phyloP scores from a whole-genome alignment of 1,140 invertebrate genomes.

The Achatina immaculata region DNA sequence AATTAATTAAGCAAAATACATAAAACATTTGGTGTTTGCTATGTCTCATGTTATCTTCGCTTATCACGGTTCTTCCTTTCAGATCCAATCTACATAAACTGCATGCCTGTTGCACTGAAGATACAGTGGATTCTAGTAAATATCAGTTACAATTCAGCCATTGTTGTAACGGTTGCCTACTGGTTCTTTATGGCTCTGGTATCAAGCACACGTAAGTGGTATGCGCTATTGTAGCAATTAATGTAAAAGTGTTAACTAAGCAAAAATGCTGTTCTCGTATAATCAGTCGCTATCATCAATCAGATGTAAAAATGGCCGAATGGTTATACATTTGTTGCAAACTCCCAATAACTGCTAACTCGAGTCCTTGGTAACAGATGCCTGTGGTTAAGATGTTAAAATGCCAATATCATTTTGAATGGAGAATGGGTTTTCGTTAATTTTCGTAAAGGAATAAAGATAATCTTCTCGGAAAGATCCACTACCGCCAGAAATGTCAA shows the following conservation, averaged over 20 bases:
- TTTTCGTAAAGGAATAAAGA: no score
- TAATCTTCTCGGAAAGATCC: no score
- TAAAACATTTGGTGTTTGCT: no score
- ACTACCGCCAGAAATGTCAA: no score
- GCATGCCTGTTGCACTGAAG: conserved; percentile 58
- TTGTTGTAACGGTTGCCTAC: conserved; percentile 65
- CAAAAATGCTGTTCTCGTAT: not conserved
- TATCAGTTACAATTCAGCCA: conserved; percentile 59
- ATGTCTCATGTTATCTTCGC: no score
- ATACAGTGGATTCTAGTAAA: conserved; percentile 64
- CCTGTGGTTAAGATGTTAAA: no score
- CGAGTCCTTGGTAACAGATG: no score
- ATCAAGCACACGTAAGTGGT: conserved; percentile 59
- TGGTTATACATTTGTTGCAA: not conserved
- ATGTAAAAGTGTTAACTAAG: no score
- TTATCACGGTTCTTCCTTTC: conserved; percentile 42
- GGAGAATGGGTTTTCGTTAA: no score
- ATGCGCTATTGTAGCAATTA: not conserved
- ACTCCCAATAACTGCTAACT: not conserved
- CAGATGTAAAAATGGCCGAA: not conserved
- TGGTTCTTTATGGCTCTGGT: conserved; percentile 63
- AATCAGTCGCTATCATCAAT: not conserved
- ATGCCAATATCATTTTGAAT: no score
- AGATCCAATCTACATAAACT: conserved; percentile 61
- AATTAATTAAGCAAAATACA: no score